A percentile compares a stretch with the other conserved stretches of the same genome.
These are phyloP conservation scores for Equus quagga DNA, from an alignment of 2,113 vertebrate genomes.

Conservation along the genomic window DNA sequence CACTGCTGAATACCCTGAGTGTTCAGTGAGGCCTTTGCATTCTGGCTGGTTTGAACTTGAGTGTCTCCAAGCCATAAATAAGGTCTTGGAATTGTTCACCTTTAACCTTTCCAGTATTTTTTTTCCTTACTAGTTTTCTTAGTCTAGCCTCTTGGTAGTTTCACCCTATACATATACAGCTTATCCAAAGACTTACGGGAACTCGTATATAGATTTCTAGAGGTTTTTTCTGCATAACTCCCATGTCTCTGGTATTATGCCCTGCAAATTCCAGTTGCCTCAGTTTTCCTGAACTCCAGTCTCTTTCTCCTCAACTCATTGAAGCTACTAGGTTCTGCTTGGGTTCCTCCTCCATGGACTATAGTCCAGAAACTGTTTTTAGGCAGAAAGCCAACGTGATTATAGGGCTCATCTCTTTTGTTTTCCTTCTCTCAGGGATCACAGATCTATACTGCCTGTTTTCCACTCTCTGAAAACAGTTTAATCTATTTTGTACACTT, in stretches of 20 bases:
- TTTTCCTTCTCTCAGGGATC: neutral
- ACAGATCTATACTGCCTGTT: neutral
- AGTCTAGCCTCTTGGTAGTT: neutral
- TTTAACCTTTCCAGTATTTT: neutral
- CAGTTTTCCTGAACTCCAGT: neutral
- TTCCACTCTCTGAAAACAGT: neutral
- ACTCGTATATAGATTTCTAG: neutral
- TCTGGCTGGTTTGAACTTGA: neutral
- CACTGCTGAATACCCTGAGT: neutral
- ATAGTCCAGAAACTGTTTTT: neutral
- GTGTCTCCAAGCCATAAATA: neutral
- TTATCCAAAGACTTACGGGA: neutral
- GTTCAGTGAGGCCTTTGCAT: neutral
- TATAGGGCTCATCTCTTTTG: neutral
- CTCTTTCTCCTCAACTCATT: neutral
- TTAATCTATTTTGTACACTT: conserved; percentile 22
- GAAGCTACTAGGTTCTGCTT: neutral
- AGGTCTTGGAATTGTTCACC: neutral
- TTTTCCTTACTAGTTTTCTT: neutral
- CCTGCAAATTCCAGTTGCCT: neutral
- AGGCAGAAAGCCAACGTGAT: neutral
- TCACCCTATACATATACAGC: neutral
- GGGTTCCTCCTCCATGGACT: neutral
- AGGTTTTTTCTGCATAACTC: neutral
- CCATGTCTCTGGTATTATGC: neutral